Evolutionary conservation across 2,113 vertebrate species (phyloP).

Genomic region (Hipposideros armiger): DNA sequence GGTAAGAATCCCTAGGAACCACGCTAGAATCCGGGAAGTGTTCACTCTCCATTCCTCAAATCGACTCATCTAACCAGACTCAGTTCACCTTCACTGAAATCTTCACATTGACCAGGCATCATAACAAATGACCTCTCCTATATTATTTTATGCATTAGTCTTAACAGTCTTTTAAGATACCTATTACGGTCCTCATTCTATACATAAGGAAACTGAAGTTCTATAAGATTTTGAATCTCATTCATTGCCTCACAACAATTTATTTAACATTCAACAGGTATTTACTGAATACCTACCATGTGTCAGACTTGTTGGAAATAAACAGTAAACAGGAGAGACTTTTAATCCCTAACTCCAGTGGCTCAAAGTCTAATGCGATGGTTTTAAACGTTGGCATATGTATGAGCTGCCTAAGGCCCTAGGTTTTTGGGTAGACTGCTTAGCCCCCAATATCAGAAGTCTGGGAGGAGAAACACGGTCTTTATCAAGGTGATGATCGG

Average conservation of each 20-base stretch:
- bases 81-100: not conserved
- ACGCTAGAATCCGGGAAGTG: not conserved
- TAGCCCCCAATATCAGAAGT: not conserved
- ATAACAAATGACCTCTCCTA: not conserved
- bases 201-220: not conserved
- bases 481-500: not conserved
- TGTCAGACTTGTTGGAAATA: not conserved
- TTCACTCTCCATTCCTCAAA: not conserved
- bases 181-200: slow-evolving; percentile 15
- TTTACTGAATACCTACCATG: not conserved
- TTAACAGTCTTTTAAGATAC: not conserved
- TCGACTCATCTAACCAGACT: not conserved
- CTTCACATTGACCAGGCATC: not conserved
- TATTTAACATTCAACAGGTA: slow-evolving; percentile 23
- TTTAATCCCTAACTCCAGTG: not conserved
- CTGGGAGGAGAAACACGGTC: not conserved
- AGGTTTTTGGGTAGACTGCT: not conserved
- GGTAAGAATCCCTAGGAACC: not conserved
- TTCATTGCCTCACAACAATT: not conserved
- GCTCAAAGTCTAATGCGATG: not conserved
- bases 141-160: not conserved
- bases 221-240: not conserved
- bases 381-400: not conserved
- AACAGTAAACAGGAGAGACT: slow-evolving; percentile 10
- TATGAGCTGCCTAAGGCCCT: not conserved